phyloP scores from a whole-genome alignment of 2,888 invertebrate species.

The Plagiodera versicolora region DNA sequence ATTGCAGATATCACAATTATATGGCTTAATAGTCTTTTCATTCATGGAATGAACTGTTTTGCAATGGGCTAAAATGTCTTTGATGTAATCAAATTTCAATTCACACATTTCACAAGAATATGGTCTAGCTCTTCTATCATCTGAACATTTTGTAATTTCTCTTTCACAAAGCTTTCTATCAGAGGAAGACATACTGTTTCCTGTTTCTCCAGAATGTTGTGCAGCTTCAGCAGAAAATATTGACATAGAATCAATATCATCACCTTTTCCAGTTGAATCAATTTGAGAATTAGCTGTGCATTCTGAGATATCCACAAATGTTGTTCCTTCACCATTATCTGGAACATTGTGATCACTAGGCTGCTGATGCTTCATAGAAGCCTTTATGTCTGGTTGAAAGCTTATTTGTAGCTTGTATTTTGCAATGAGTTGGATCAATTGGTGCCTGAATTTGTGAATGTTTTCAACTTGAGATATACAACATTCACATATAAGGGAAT shows the following conservation, averaged over 20 bases:
- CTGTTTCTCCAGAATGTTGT: not conserved
- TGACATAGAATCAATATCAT: too few species aligned
- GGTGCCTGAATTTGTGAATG: slow-evolving; percentile 28
- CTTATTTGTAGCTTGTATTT: not conserved
- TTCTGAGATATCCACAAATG: not conserved
- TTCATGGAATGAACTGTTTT: slow-evolving; percentile 37
- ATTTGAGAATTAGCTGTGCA: not conserved
- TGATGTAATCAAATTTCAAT: slow-evolving; percentile 35
- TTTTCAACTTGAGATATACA: slow-evolving; percentile 28
- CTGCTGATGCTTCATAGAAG: not conserved
- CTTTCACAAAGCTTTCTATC: not conserved
- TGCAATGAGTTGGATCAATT: not conserved
- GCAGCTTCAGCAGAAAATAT: not conserved
- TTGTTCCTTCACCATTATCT: not conserved
- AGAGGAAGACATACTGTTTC: not conserved
- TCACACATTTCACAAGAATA: slow-evolving; percentile 41
- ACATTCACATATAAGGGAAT: slow-evolving; percentile 26
- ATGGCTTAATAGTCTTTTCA: slow-evolving; percentile 41
- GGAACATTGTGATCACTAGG: not conserved
- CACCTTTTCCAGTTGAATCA: too few species aligned
- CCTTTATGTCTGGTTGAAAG: too few species aligned
- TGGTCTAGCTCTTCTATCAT: slow-evolving; percentile 16
- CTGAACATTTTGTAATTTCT: slow-evolving; percentile 8
- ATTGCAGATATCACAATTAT: slow-evolving; percentile 40
- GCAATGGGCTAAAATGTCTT: slow-evolving; percentile 42